These are phyloP conservation scores for Parasteatoda lunata DNA, from an alignment of 2,888 invertebrate species.

Conservation along the genomic window DNA sequence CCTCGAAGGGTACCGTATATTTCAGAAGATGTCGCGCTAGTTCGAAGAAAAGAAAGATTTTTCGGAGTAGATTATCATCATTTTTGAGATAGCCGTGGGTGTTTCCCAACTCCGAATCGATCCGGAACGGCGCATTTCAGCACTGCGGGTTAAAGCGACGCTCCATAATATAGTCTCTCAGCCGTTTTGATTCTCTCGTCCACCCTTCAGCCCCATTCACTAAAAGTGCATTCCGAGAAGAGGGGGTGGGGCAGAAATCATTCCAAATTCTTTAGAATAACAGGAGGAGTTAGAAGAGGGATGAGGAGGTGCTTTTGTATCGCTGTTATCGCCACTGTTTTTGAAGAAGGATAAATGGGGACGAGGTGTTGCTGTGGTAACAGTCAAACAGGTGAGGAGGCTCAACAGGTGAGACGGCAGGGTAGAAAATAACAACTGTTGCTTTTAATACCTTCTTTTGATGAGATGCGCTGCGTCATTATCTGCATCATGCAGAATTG, in stretches of 20 bases:
- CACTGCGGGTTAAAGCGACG: slow-evolving; percentile 16
- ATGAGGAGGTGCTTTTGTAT: background rate
- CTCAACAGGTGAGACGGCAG: slow-evolving; percentile 38
- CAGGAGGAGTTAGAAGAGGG: background rate
- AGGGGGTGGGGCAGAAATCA: background rate
- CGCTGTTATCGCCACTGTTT: slow-evolving; percentile 15
- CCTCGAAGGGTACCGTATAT: background rate
- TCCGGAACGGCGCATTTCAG: slow-evolving; percentile 26
- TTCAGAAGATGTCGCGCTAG: background rate
- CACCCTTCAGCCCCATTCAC: background rate
- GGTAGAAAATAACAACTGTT: slow-evolving; percentile 21
- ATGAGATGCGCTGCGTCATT: background rate
- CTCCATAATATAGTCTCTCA: background rate
- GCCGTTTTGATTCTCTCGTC: slow-evolving; percentile 19
- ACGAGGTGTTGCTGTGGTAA: slow-evolving; percentile 34
- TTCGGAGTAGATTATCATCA: background rate
- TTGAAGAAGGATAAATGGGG: background rate
- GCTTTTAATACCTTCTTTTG: background rate
- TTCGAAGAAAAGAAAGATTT: background rate
- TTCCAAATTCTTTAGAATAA: background rate
- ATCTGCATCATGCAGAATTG: background rate
- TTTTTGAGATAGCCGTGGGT: background rate
- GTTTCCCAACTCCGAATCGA: slow-evolving; percentile 18
- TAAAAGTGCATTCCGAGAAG: background rate
- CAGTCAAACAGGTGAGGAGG: slow-evolving; percentile 12